Conservation (phyloP, 2,888 invertebrate genomes). For the Spisula solida region DNA sequence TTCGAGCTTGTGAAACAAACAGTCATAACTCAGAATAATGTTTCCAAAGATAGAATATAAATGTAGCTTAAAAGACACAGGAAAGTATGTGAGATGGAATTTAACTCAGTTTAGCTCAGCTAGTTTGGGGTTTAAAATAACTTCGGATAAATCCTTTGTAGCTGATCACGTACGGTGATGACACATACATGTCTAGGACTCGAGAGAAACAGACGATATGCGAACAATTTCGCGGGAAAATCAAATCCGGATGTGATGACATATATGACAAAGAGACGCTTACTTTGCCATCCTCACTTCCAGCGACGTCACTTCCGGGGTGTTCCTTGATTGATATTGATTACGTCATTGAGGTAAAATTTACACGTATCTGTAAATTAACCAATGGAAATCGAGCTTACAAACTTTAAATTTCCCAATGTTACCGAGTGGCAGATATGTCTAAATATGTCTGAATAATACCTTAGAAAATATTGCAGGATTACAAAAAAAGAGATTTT, state of each 20-base stretch:
- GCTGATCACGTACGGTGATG: conserved; percentile 60
- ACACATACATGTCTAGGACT: conserved; percentile 56
- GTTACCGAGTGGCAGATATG: background rate
- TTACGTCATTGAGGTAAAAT: conserved; percentile 60
- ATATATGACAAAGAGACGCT: conserved; percentile 49
- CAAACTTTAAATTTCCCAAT: background rate
- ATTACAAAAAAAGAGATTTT: too few relatives aligned
- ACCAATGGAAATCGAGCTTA: too few relatives aligned
- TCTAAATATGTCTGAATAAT: too few relatives aligned
- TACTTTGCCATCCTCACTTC: conserved; percentile 53
- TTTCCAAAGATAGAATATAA: too few relatives aligned
- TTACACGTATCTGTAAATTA: too few relatives aligned
- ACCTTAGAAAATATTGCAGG: background rate
- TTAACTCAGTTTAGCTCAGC: too few relatives aligned
- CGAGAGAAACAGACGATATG: conserved; percentile 59
- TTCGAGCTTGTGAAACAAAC: too few relatives aligned
- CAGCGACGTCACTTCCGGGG: conserved; percentile 64
- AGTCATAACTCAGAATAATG: too few relatives aligned
- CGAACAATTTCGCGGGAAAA: conserved; percentile 57
- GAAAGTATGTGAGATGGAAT: too few relatives aligned
- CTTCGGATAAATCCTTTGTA: conserved; percentile 11
- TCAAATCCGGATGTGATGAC: conserved; percentile 55
- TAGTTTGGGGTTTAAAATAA: too few relatives aligned
- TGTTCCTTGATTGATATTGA: conserved; percentile 66
- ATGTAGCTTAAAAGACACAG: too few relatives aligned